Conservation (phyloP, 1,140 invertebrate genomes). For the Drosophila neocordata region DNA sequence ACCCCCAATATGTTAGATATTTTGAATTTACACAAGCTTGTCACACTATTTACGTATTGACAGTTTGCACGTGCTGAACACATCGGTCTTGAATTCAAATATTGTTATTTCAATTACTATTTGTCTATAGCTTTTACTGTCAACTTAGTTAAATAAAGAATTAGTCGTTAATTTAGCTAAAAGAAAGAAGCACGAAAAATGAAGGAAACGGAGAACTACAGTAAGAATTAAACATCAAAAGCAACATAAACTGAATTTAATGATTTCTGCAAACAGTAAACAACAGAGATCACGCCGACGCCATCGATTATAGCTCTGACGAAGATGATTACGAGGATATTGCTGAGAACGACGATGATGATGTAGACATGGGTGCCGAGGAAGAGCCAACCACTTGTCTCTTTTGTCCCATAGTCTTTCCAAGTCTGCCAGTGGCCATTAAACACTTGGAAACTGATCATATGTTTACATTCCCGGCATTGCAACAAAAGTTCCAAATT, state of each 20-base stretch:
- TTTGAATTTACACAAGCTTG: constrained; percentile 11
- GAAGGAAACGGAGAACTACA: constrained; percentile 43
- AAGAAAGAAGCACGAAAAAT: constrained; percentile 23
- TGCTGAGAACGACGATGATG: constrained; percentile 50
- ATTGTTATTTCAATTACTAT: neutral
- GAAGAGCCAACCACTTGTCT: constrained; percentile 82
- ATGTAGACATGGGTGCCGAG: constrained; percentile 54
- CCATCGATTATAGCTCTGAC: constrained; percentile 41
- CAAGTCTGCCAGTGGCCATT: constrained; percentile 84
- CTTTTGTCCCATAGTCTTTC: constrained; percentile 84
- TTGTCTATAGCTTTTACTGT: neutral
- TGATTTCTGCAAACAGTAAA: constrained; percentile 2
- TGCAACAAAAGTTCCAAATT: constrained; percentile 89
- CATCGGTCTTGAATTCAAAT: constrained; percentile 18
- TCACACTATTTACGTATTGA: constrained; percentile 21
- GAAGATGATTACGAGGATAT: constrained; percentile 64
- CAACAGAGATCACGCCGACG: constrained; percentile 1
- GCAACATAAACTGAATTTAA: neutral
- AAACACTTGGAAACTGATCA: constrained; percentile 86
- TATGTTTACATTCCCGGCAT: constrained; percentile 87
- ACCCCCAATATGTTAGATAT: neutral
- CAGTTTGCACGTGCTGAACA: constrained; percentile 32
- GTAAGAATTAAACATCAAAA: constrained; percentile 16
- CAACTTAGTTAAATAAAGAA: neutral
- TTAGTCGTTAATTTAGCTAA: neutral